phyloP scores from a whole-genome alignment of 2,797 vertebrate genomes.

The Nannoperca obscura region DNA sequence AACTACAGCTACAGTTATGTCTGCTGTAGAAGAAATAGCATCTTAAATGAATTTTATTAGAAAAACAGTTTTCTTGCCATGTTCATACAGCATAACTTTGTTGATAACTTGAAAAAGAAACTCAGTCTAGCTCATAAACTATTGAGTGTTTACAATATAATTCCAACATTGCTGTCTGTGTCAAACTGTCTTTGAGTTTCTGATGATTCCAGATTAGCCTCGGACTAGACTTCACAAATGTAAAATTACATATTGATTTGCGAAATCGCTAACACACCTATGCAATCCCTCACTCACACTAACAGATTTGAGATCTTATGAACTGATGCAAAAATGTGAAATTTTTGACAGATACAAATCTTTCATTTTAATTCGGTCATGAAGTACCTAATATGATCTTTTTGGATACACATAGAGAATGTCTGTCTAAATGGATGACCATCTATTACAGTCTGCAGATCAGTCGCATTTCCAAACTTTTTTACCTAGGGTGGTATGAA shows the following conservation, averaged over 20 bases:
- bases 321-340: conserved; percentile 58
- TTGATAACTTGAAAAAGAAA: conserved; percentile 42
- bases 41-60: conserved; percentile 36
- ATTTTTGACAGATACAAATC: conserved; percentile 30
- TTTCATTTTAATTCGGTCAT: conserved; percentile 4
- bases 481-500: no score
- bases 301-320: conserved; percentile 38
- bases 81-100: conserved; percentile 31
- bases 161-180: conserved; percentile 22
- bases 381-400: conserved; percentile 36
- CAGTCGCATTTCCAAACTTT: no score
- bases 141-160: conserved; percentile 53
- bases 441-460: conserved; percentile 39
- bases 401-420: conserved; percentile 25
- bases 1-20: conserved; percentile 31
- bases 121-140: conserved; percentile 46
- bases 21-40: conserved; percentile 13
- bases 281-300: conserved; percentile 33
- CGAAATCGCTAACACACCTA: conserved; percentile 45
- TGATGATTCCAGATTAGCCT: conserved; percentile 56
- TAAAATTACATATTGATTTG: conserved; percentile 73
- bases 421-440: conserved; percentile 30
- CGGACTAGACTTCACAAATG: conserved; percentile 57
- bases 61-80: conserved; percentile 13
- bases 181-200: conserved; percentile 38